These are phyloP conservation scores for Pagetopsis macropterus DNA, from an alignment of 2,797 vertebrate species.

Conservation along the genomic window DNA sequence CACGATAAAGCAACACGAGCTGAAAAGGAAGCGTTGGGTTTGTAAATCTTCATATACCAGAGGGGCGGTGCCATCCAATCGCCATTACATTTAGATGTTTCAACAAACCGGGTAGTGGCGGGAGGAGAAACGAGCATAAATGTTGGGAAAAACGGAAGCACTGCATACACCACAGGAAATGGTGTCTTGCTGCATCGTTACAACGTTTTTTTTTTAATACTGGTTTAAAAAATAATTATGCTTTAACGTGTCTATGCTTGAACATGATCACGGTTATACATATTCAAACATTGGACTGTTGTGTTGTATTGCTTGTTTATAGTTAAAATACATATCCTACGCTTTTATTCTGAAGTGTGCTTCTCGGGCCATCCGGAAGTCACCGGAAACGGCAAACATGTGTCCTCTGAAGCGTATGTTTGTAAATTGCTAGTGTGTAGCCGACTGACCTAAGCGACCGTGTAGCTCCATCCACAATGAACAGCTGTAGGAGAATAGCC, in stretches of 20 bases:
- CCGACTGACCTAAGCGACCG: too few species aligned
- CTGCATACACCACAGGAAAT: slow-evolving; percentile 9
- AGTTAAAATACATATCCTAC: neutral
- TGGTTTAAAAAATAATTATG: neutral
- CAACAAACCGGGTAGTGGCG: rapidly evolving
- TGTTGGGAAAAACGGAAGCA: slow-evolving; percentile 7
- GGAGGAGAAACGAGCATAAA: neutral
- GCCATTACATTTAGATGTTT: rapidly evolving
- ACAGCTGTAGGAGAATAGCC: slow-evolving; percentile 2
- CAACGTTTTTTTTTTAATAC: neutral
- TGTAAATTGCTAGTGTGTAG: neutral
- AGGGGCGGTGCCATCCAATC: slow-evolving; percentile 20
- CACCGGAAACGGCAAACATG: neutral
- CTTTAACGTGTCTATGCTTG: neutral
- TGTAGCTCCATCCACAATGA: slow-evolving; percentile 41
- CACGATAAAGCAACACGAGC: too few species aligned
- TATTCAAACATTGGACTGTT: neutral
- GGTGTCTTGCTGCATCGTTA: neutral
- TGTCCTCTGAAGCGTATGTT: neutral
- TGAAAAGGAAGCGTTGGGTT: rapidly evolving
- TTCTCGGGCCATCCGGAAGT: slow-evolving; percentile 40
- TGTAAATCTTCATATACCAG: rapidly evolving
- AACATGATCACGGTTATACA: neutral
- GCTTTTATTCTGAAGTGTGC: slow-evolving; percentile 45
- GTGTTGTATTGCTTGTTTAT: neutral